Conservation (phyloP, 2,888 invertebrate genomes). For the Watsonalla cultraria region DNA sequence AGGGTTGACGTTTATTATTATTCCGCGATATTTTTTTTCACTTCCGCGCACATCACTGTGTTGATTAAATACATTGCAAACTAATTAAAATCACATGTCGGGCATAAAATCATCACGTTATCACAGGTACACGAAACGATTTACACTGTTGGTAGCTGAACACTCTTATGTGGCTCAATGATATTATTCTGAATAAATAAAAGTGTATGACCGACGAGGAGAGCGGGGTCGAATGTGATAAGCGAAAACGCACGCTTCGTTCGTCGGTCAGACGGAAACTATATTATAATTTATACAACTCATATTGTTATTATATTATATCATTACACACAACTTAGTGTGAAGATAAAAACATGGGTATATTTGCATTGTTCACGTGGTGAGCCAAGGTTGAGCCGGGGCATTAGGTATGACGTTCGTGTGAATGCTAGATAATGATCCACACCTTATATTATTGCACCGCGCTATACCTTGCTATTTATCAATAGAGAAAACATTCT, state of each 20-base stretch:
- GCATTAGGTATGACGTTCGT: conserved; percentile 3
- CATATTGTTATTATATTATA: conserved; percentile 25
- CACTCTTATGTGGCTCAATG: conserved; percentile 5
- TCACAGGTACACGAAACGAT: conserved; percentile 8
- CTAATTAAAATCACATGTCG: conserved; percentile 15
- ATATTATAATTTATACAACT: conserved; percentile 24
- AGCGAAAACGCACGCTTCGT: conserved; percentile 43
- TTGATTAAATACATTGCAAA: conserved; percentile 9
- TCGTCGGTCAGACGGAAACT: conserved; percentile 34
- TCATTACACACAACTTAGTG: conserved; percentile 25
- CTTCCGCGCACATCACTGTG: conserved; percentile 4
- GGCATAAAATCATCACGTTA: conserved; percentile 16
- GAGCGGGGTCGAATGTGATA: conserved; percentile 36
- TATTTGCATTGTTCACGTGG: conserved; percentile 22
- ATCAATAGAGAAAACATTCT: neutral
- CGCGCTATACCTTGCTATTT: neutral
- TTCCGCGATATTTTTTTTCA: neutral
- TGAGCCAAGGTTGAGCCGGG: conserved; percentile 17
- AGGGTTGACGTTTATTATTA: neutral
- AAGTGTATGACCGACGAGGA: neutral
- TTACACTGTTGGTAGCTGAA: conserved; percentile 7
- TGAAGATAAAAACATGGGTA: conserved; percentile 27
- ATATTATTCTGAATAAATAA: neutral
- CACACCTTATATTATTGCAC: neutral
- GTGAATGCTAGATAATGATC: neutral